Evolutionary conservation across 2,113 vertebrate species (phyloP).

Genomic region (Etheostoma cragini): DNA sequence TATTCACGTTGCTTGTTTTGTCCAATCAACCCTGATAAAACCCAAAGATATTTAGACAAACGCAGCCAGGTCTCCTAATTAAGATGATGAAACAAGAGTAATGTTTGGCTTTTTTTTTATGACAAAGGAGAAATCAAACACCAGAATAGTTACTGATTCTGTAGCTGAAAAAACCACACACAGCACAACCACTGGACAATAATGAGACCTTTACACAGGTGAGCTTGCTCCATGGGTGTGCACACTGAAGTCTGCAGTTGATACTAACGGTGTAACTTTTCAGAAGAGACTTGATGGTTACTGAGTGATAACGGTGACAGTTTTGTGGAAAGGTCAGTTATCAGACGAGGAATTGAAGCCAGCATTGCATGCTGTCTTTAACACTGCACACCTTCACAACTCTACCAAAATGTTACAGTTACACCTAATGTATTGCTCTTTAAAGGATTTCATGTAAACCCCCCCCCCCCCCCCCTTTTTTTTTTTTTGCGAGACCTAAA

Average conservation of each 20-base stretch:
- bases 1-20: background rate
- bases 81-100: background rate
- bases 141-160: background rate
- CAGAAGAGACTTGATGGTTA: background rate
- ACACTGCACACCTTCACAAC: background rate
- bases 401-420: background rate
- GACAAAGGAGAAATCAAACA: too few relatives aligned
- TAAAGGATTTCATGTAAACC: background rate
- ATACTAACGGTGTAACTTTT: background rate
- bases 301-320: background rate
- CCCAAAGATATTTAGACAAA: background rate
- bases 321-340: background rate
- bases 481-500: background rate
- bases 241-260: background rate
- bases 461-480: too few relatives aligned
- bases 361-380: background rate
- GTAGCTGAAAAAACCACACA: background rate
- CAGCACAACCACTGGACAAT: background rate
- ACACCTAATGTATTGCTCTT: background rate
- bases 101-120: background rate
- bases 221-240: background rate
- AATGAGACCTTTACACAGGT: background rate
- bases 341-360: background rate
- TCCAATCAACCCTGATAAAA: background rate
- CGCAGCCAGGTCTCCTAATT: background rate